A percentile compares a stretch with the other conserved stretches of the same genome.
Conservation (phyloP, 2,888 invertebrate genomes). For the Drosophila nr. medialis region DNA sequence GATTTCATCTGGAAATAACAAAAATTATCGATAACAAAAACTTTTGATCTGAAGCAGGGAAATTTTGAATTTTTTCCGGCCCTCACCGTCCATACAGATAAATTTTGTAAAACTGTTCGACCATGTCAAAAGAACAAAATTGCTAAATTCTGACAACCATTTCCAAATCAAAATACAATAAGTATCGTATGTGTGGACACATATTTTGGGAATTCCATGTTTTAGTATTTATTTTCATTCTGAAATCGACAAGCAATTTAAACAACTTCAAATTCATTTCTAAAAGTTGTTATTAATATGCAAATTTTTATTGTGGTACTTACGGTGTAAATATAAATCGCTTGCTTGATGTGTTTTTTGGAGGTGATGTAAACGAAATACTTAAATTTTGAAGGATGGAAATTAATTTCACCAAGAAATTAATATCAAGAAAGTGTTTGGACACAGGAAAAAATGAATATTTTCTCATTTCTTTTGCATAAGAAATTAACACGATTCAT, state of each 20-base stretch:
- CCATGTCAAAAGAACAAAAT: not conserved
- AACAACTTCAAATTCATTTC: not conserved
- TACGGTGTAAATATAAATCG: too few relatives aligned
- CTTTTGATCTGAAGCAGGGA: not conserved
- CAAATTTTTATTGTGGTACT: too few relatives aligned
- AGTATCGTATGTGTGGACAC: not conserved
- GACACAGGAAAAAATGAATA: too few relatives aligned
- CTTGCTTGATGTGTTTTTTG: too few relatives aligned
- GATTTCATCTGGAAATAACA: not conserved
- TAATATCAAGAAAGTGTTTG: too few relatives aligned
- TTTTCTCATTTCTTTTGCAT: too few relatives aligned
- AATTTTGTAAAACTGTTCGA: not conserved
- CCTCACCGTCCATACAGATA: not conserved
- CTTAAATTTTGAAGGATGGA: too few relatives aligned
- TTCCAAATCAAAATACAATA: not conserved
- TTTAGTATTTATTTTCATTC: not conserved
- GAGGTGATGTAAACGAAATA: too few relatives aligned
- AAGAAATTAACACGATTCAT: too few relatives aligned
- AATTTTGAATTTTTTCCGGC: not conserved
- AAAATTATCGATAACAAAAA: not conserved
- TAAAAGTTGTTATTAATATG: too few relatives aligned
- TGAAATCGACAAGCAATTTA: not conserved
- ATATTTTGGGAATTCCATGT: not conserved
- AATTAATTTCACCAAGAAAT: too few relatives aligned
- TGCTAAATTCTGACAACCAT: not conserved